Conservation (phyloP, 92 coral and sea anemone genomes). For the Paramuricea clavata region DNA sequence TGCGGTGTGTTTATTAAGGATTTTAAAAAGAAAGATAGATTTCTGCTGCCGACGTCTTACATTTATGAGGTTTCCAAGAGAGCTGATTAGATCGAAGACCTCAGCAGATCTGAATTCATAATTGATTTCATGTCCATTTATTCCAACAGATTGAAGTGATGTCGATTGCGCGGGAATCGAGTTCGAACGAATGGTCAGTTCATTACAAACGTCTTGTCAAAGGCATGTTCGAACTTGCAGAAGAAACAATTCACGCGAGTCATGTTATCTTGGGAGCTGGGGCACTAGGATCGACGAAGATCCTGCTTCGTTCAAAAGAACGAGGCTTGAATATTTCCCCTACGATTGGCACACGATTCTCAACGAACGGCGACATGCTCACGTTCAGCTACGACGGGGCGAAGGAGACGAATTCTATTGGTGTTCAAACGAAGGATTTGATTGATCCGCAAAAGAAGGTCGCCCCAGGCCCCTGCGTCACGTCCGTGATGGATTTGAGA, state of each 20-base stretch:
- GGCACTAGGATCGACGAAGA: conserved; percentile 72
- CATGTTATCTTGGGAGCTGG: conserved; percentile 73
- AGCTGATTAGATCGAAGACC: no score
- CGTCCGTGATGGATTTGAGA: conserved; percentile 64
- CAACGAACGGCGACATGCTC: conserved; percentile 72
- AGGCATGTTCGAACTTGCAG: conserved; percentile 44
- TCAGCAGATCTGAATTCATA: no score
- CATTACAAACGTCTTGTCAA: conserved; percentile 51
- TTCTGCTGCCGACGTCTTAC: no score
- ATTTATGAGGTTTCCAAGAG: no score
- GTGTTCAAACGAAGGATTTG: conserved; percentile 32
- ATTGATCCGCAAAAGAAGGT: not conserved
- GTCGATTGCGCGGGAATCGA: conserved; percentile 28
- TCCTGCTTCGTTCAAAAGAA: conserved; percentile 69
- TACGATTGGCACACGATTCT: conserved; percentile 49
- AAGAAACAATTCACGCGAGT: conserved; percentile 50
- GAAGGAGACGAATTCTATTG: conserved; percentile 44
- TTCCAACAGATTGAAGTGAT: conserved; percentile 50
- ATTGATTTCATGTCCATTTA: not conserved
- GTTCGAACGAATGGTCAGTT: conserved; percentile 64
- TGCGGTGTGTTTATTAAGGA: no score
- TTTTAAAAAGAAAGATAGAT: no score
- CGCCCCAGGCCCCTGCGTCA: conserved; percentile 70
- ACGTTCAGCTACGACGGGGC: conserved; percentile 66
- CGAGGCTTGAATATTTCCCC: conserved; percentile 60